A percentile compares a stretch with the other conserved stretches of the same genome.
These are phyloP conservation scores for Rhyacophila brunnea DNA, from an alignment of 1,140 invertebrate genomes.

Conservation along the genomic window DNA sequence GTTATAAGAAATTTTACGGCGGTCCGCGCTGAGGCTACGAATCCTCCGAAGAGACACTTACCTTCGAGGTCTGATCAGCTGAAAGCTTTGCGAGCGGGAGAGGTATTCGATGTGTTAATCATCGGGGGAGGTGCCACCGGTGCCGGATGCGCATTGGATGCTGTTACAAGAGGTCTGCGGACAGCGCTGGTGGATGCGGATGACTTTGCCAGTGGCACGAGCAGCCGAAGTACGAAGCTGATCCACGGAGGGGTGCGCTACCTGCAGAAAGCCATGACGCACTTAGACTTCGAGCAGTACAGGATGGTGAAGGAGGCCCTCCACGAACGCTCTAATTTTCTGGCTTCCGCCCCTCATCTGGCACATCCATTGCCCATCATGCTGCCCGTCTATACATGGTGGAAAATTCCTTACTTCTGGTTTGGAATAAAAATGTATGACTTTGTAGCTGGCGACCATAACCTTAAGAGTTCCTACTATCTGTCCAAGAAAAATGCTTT, in stretches of 20 bases:
- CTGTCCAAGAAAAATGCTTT: conserved; percentile 90
- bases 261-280: conserved; percentile 96
- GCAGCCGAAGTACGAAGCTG: conserved; percentile 93
- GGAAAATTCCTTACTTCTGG: conserved; percentile 99
- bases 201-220: conserved; percentile 97
- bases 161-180: conserved; percentile 87
- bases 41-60: conserved; percentile 67
- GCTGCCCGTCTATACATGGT: conserved; percentile 97
- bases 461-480: conserved; percentile 93
- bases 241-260: conserved; percentile 99
- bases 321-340: conserved; percentile 89
- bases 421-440: conserved; percentile 99
- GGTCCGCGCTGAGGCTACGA: conserved; percentile 51
- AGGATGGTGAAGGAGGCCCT: conserved; percentile 98
- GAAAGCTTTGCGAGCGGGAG: conserved; percentile 70
- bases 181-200: conserved; percentile 96
- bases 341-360: conserved; percentile 94
- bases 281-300: conserved; percentile 92
- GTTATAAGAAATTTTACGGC: conserved; percentile 27
- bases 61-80: conserved; percentile 82
- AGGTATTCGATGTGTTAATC: conserved; percentile 88
- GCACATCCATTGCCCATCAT: conserved; percentile 97
- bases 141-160: conserved; percentile 88
- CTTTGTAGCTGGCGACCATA: conserved; percentile 91
- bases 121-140: conserved; percentile 96